phyloP scores from a whole-genome alignment of 1,140 invertebrate species.

The Druon quercuslanigerum region DNA sequence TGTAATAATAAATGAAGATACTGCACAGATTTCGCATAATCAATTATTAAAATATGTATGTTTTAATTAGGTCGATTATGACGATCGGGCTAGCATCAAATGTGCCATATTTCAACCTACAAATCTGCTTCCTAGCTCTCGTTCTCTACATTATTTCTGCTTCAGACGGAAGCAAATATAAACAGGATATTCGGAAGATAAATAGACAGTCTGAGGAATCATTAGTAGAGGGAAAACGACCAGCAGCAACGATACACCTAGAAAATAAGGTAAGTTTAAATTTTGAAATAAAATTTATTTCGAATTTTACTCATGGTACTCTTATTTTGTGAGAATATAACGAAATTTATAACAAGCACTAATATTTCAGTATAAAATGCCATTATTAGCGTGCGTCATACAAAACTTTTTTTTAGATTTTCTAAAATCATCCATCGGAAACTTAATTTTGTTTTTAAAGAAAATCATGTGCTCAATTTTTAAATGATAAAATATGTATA shows the following conservation, averaged over 20 bases:
- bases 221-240: constrained; percentile 7
- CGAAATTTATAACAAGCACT: no score
- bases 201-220: constrained; percentile 24
- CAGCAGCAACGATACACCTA: not conserved
- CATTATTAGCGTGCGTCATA: no score
- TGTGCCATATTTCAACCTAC: constrained; percentile 8
- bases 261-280: not conserved
- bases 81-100: not conserved
- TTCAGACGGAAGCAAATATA: not conserved
- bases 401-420: no score
- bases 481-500: no score
- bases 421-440: no score
- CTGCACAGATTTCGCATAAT: not conserved
- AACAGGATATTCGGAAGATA: constrained; percentile 27
- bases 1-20: no score
- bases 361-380: no score
- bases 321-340: no score
- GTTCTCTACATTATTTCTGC: constrained; percentile 10
- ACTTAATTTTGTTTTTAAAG: no score
- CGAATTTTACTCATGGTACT: not conserved
- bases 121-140: constrained; percentile 4
- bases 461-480: no score
- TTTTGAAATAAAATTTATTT: not conserved
- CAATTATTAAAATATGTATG: not conserved
- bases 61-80: constrained; percentile 7